Evolutionary conservation across 64 coral and sea anemone species (phyloP).

Genomic region (Actinia equina): DNA sequence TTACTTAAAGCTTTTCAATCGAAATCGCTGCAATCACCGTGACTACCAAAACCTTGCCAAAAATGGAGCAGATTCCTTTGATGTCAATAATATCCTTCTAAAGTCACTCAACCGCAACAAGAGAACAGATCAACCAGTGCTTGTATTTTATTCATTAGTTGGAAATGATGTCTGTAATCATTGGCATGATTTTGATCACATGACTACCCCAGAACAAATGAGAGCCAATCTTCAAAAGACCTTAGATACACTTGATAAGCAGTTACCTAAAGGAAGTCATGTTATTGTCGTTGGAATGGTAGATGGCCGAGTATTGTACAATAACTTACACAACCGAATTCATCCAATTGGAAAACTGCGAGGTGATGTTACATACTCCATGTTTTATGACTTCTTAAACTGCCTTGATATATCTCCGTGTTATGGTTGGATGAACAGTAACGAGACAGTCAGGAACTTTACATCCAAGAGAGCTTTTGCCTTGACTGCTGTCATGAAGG

Average conservation of each 20-base stretch:
- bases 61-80: slow-evolving; percentile 97
- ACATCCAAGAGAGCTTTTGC: slow-evolving; percentile 68
- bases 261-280: slow-evolving; percentile 83
- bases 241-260: slow-evolving; percentile 49
- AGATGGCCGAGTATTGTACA: slow-evolving; percentile 78
- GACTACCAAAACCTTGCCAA: slow-evolving; percentile 99
- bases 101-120: slow-evolving; percentile 64
- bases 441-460: slow-evolving; percentile 80
- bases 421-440: slow-evolving; percentile 86
- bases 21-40: slow-evolving; percentile 95
- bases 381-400: slow-evolving; percentile 93
- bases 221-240: slow-evolving; percentile 74
- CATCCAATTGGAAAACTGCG: slow-evolving; percentile 89
- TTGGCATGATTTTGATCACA: slow-evolving; percentile 38
- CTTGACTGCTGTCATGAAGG: slow-evolving; percentile 68
- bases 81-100: slow-evolving; percentile 68
- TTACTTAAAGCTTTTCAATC: slow-evolving; percentile 77
- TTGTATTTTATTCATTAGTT: slow-evolving; percentile 89
- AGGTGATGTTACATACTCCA: slow-evolving; percentile 80
- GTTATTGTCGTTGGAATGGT: slow-evolving; percentile 77
- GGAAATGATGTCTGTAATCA: slow-evolving; percentile 91
- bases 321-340: slow-evolving; percentile 78
- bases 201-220: slow-evolving; percentile 96
- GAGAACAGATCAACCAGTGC: slow-evolving; percentile 68
- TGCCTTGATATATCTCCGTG: slow-evolving; percentile 91